A percentile compares a stretch with the other conserved stretches of the same genome.
These are phyloP conservation scores for Aphodius sticticus DNA, from an alignment of 2,888 invertebrate genomes.

Conservation along the genomic window DNA sequence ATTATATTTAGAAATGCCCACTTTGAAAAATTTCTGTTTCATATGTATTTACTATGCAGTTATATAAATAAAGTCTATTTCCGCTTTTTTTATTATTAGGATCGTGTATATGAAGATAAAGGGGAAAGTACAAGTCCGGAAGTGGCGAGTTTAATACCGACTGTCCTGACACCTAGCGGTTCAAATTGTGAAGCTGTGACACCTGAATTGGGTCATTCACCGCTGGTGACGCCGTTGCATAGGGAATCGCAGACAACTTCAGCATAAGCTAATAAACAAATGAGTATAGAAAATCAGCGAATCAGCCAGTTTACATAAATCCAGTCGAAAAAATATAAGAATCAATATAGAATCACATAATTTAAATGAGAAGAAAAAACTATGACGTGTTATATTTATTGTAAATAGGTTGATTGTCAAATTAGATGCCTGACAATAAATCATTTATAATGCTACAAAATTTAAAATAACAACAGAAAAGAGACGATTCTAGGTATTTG, in stretches of 20 bases:
- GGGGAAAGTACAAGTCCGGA: slow-evolving; percentile 68
- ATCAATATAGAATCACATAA: slow-evolving; percentile 40
- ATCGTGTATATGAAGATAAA: slow-evolving; percentile 66
- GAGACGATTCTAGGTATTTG: slow-evolving; percentile 27
- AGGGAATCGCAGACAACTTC: slow-evolving; percentile 67
- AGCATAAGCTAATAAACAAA: slow-evolving; percentile 50
- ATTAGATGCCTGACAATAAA: slow-evolving; percentile 60
- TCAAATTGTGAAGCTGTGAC: slow-evolving; percentile 63
- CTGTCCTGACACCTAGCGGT: slow-evolving; percentile 66
- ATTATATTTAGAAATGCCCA: no score
- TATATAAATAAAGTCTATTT: background rate
- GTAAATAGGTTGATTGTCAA: slow-evolving; percentile 52
- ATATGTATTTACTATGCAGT: no score
- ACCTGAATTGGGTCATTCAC: slow-evolving; percentile 63
- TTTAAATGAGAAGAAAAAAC: slow-evolving; percentile 32
- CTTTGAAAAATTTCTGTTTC: no score
- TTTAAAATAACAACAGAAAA: slow-evolving; percentile 32
- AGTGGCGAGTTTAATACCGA: slow-evolving; percentile 73
- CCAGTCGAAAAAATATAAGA: slow-evolving; percentile 38
- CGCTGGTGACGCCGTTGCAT: slow-evolving; percentile 66
- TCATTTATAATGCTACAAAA: slow-evolving; percentile 40
- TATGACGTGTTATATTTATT: slow-evolving; percentile 35
- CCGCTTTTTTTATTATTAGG: slow-evolving; percentile 57
- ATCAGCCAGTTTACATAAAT: slow-evolving; percentile 32
- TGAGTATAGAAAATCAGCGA: slow-evolving; percentile 26